A percentile compares a stretch with the other conserved stretches of the same genome.
Evolutionary conservation across 2,113 vertebrate species (phyloP).

Genomic region (Ellobius talpinus): DNA sequence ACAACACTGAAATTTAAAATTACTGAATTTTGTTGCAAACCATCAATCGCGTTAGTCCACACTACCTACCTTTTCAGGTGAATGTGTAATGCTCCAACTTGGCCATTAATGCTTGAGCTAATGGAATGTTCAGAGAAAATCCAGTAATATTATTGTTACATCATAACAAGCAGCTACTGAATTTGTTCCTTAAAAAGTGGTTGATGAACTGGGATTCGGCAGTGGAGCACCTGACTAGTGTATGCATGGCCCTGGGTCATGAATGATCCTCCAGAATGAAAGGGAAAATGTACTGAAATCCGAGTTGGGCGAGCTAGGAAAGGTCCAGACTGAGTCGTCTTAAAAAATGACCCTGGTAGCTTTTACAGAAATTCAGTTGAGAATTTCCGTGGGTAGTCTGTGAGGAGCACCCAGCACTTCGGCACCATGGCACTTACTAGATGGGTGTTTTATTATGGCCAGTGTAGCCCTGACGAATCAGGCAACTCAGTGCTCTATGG

Average conservation of each 20-base stretch:
- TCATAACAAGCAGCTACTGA: neutral
- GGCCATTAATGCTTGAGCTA: neutral
- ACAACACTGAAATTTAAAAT: neutral
- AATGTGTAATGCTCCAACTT: neutral
- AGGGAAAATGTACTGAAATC: neutral
- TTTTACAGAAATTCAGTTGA: neutral
- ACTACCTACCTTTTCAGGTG: neutral
- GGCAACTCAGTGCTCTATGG: neutral
- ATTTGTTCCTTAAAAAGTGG: neutral
- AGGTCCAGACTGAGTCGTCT: neutral
- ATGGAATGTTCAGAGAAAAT: conserved; percentile 52
- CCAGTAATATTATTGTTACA: neutral
- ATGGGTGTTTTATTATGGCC: neutral
- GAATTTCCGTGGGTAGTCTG: neutral
- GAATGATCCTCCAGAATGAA: neutral
- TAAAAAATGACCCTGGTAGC: neutral
- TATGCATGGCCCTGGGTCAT: neutral
- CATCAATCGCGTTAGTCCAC: neutral
- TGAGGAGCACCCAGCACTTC: neutral
- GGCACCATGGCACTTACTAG: neutral
- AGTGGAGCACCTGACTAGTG: neutral
- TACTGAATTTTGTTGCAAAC: neutral
- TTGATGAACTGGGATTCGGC: neutral
- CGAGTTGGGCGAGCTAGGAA: neutral
- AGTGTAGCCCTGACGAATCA: neutral